phyloP scores from a whole-genome alignment of 1,140 invertebrate genomes.

The Aradophagus sp. region DNA sequence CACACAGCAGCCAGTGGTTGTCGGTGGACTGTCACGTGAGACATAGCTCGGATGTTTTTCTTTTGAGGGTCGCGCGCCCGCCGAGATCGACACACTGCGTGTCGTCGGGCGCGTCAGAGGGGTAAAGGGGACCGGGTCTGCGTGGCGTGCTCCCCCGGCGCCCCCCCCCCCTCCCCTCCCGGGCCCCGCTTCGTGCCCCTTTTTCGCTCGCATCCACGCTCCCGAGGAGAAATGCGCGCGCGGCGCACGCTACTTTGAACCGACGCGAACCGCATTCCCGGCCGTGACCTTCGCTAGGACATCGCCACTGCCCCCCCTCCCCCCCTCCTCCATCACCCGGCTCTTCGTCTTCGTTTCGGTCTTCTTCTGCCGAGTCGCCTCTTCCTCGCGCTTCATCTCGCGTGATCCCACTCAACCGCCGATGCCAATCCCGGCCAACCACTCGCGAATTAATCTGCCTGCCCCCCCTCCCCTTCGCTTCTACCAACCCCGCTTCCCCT shows the following conservation, averaged over 20 bases:
- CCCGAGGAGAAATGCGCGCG: too few relatives aligned
- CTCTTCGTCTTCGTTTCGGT: conserved; percentile 9
- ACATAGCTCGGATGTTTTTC: too few relatives aligned
- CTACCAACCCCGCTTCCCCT: conserved; percentile 18
- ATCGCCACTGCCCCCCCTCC: conserved; percentile 69
- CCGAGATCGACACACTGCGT: too few relatives aligned
- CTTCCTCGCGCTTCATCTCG: conserved; percentile 31
- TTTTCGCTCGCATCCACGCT: too few relatives aligned
- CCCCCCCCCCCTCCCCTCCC: too few relatives aligned
- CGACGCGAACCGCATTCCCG: conserved; percentile 74
- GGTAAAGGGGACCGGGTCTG: too few relatives aligned
- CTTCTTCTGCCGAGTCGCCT: neutral
- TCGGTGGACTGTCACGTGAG: too few relatives aligned
- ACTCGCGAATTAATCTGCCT: conserved; percentile 25
- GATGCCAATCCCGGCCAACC: conserved; percentile 4
- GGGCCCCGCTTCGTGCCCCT: too few relatives aligned
- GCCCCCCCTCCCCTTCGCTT: conserved; percentile 10
- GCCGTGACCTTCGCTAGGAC: conserved; percentile 76
- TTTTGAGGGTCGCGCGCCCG: too few relatives aligned
- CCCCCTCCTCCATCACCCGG: conserved; percentile 6
- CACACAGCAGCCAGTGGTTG: too few relatives aligned
- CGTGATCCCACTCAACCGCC: conserved; percentile 19
- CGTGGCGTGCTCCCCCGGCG: too few relatives aligned
- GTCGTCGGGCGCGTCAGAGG: too few relatives aligned
- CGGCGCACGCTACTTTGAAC: conserved; percentile 66